phyloP scores from a whole-genome alignment of 2,888 invertebrate species.

The Chymomyza procnemis region DNA sequence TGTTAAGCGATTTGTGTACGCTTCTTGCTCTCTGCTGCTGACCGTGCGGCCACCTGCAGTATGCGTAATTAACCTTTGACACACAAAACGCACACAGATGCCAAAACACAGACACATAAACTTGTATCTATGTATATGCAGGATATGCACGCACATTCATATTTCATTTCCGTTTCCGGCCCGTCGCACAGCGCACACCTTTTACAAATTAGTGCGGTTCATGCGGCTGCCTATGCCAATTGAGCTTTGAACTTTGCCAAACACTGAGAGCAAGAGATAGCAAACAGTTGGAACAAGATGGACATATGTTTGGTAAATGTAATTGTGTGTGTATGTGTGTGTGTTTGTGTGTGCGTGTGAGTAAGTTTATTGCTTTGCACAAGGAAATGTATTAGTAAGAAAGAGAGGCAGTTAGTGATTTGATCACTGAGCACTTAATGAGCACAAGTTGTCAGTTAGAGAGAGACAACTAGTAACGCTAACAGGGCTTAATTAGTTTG shows the following conservation, averaged over 20 bases:
- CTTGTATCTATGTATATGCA: neutral
- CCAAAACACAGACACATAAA: slow-evolving; percentile 17
- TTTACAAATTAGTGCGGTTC: slow-evolving; percentile 61
- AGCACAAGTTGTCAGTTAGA: too few species aligned
- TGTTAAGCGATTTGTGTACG: slow-evolving; percentile 49
- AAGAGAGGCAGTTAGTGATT: neutral
- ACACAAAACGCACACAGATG: slow-evolving; percentile 25
- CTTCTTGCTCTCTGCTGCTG: neutral
- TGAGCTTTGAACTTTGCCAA: slow-evolving; percentile 53
- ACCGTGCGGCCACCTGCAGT: slow-evolving; percentile 47
- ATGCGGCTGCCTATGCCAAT: slow-evolving; percentile 42
- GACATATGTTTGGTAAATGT: neutral
- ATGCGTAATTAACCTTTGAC: slow-evolving; percentile 72
- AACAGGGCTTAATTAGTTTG: too few species aligned
- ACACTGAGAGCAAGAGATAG: neutral
- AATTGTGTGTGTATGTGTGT: neutral
- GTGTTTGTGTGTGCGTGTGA: neutral
- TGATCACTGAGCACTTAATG: neutral
- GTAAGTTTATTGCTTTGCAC: too few species aligned
- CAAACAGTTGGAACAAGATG: neutral
- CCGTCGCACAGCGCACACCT: slow-evolving; percentile 28
- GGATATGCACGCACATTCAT: slow-evolving; percentile 48
- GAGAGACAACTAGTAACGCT: too few species aligned
- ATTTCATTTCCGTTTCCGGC: slow-evolving; percentile 57
- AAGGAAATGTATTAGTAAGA: neutral